phyloP scores from a whole-genome alignment of 2,113 vertebrate genomes.

The Neogale vison region DNA sequence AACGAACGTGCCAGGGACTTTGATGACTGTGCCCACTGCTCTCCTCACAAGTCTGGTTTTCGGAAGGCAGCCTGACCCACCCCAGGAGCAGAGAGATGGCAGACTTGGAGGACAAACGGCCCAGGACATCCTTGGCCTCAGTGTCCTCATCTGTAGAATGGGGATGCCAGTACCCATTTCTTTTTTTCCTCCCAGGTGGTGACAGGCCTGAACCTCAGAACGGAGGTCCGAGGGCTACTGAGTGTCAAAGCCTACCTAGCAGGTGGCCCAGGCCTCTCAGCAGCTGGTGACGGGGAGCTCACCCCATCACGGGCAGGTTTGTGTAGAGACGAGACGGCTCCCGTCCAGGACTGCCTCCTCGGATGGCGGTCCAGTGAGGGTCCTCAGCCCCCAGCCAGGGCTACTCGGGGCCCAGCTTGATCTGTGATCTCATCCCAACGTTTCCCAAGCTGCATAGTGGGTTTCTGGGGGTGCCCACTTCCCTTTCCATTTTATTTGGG shows the following conservation, averaged over 20 bases:
- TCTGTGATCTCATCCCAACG: not conserved
- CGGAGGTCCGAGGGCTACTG: not conserved
- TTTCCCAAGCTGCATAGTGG: not conserved
- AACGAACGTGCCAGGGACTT: not conserved
- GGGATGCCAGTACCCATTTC: not conserved
- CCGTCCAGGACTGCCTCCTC: not conserved
- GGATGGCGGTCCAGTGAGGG: too few species aligned
- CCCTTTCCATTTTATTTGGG: constrained; percentile 44
- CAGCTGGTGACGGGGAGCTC: not conserved
- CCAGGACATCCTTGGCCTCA: not conserved
- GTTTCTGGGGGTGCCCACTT: not conserved
- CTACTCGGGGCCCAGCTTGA: not conserved
- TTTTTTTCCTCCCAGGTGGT: not conserved
- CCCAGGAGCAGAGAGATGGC: not conserved
- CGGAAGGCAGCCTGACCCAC: not conserved
- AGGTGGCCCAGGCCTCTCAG: not conserved
- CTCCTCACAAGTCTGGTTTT: not conserved
- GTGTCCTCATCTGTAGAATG: not conserved
- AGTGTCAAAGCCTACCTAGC: not conserved
- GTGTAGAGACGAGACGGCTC: not conserved
- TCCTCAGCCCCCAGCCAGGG: not conserved
- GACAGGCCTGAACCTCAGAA: not conserved
- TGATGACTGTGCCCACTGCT: not conserved
- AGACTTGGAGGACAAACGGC: not conserved
- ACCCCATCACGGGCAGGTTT: not conserved